Evolutionary conservation across 2,888 invertebrate species (phyloP).

Genomic region (Celastrina argiolus): DNA sequence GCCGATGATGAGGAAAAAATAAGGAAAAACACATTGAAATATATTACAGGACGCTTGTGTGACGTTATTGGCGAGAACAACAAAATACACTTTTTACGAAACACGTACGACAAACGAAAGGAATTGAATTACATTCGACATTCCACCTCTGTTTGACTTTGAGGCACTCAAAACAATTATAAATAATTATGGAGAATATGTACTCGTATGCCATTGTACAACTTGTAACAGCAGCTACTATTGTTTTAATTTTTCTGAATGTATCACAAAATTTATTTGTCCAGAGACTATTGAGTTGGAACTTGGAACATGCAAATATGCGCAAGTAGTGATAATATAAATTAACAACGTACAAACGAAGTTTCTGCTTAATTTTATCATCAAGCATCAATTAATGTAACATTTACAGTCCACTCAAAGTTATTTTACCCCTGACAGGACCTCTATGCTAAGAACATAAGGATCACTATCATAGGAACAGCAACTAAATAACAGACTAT

Average conservation of each 20-base stretch:
- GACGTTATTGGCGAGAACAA: background rate
- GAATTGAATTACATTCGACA: background rate
- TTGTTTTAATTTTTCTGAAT: background rate
- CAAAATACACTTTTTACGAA: background rate
- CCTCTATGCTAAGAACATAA: no score
- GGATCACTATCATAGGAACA: no score
- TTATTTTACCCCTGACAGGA: no score
- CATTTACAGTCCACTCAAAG: no score
- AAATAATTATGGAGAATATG: background rate
- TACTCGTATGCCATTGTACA: background rate
- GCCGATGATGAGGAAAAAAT: background rate
- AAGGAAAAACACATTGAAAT: background rate
- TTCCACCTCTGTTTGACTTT: constrained; percentile 15
- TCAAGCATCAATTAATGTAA: background rate
- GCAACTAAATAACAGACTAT: no score
- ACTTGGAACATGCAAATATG: background rate
- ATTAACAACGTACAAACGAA: background rate
- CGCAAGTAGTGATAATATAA: background rate
- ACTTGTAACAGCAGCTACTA: background rate
- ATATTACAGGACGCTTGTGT: background rate
- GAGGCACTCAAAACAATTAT: background rate
- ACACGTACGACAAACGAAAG: background rate
- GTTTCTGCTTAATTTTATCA: background rate
- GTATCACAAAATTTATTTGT: background rate
- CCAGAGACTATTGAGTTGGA: background rate